Percentiles rank a stretch among this genome's conserved stretches.
These are phyloP conservation scores for Lymantria monacha DNA, from an alignment of 2,888 invertebrate genomes.

Conservation along the genomic window DNA sequence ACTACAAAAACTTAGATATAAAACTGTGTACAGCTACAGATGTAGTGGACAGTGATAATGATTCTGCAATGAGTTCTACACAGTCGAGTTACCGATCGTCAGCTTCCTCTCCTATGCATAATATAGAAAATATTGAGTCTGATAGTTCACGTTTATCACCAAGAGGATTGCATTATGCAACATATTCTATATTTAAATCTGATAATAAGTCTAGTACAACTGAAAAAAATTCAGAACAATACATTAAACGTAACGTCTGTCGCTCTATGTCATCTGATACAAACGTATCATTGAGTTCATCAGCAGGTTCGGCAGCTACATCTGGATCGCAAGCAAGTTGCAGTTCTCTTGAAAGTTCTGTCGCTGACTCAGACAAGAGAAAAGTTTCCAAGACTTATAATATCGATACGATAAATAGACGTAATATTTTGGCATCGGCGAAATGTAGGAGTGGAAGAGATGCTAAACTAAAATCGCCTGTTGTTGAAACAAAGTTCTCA, in stretches of 20 bases:
- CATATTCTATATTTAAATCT: slow-evolving; percentile 70
- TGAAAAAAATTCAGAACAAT: slow-evolving; percentile 65
- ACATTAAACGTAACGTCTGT: slow-evolving; percentile 82
- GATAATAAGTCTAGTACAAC: slow-evolving; percentile 57
- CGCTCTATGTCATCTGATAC: slow-evolving; percentile 88
- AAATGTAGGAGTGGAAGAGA: slow-evolving; percentile 92
- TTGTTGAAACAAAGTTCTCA: slow-evolving; percentile 87
- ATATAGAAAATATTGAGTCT: slow-evolving; percentile 82
- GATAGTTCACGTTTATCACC: slow-evolving; percentile 79
- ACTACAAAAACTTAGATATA: slow-evolving; percentile 71
- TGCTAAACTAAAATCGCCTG: slow-evolving; percentile 86
- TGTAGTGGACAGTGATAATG: slow-evolving; percentile 90
- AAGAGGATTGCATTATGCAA: slow-evolving; percentile 62
- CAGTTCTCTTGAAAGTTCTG: slow-evolving; percentile 84
- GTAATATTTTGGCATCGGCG: slow-evolving; percentile 93
- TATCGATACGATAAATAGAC: slow-evolving; percentile 91
- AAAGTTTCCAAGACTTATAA: slow-evolving; percentile 90
- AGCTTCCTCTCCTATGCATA: slow-evolving; percentile 88
- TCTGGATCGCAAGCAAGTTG: slow-evolving; percentile 89
- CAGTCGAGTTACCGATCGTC: slow-evolving; percentile 90
- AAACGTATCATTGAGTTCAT: slow-evolving; percentile 86
- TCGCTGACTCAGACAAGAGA: slow-evolving; percentile 83
- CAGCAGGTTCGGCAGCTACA: slow-evolving; percentile 87
- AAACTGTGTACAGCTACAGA: slow-evolving; percentile 74
- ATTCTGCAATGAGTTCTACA: slow-evolving; percentile 93